These are phyloP conservation scores for Leptinotarsa lineolata DNA, from an alignment of 1,140 invertebrate species.

Conservation along the genomic window DNA sequence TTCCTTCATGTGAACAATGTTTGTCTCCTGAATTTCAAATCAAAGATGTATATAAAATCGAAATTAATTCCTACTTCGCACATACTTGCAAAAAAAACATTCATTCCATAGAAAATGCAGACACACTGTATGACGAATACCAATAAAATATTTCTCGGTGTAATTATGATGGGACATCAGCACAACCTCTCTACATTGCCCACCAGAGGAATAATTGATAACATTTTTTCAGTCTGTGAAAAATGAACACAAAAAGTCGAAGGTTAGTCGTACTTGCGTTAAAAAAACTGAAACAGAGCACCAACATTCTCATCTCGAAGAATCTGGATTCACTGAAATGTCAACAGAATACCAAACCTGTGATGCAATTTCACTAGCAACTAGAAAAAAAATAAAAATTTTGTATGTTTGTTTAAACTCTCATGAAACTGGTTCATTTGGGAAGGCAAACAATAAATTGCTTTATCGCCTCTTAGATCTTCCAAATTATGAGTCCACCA, in stretches of 20 bases:
- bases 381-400: not conserved
- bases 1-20: too few relatives aligned
- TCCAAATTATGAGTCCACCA: not conserved
- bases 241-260: slow-evolving; percentile 1
- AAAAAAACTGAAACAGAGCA: not conserved
- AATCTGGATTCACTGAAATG: too few relatives aligned
- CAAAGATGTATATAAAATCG: too few relatives aligned
- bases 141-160: not conserved
- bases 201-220: not conserved
- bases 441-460: not conserved
- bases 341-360: not conserved
- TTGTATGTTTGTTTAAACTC: not conserved
- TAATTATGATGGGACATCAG: not conserved
- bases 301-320: not conserved
- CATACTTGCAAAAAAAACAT: too few relatives aligned
- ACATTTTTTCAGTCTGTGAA: not conserved
- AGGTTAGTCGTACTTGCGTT: not conserved
- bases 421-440: not conserved
- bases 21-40: too few relatives aligned
- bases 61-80: too few relatives aligned
- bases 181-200: not conserved
- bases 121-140: not conserved
- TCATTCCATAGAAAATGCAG: too few relatives aligned
- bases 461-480: not conserved
- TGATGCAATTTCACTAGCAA: not conserved